phyloP scores from a whole-genome alignment of 1,140 invertebrate genomes.

The Ectropis grisescens region DNA sequence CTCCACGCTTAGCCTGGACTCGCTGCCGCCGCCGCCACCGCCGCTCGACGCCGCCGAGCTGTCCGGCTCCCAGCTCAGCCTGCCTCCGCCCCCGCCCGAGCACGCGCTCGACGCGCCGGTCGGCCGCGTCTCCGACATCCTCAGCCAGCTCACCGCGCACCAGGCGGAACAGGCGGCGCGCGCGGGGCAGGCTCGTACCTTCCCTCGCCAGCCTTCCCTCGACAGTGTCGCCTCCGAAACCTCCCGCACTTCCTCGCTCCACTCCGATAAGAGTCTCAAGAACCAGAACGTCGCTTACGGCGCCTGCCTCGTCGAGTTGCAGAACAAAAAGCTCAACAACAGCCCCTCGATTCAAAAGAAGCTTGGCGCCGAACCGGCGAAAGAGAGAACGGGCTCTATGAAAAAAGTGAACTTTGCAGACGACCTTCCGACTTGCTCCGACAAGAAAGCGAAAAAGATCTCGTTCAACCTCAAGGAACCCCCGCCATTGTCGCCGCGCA shows the following conservation, averaged over 20 bases:
- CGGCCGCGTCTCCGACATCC: slow-evolving; percentile 47
- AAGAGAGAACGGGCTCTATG: slow-evolving; percentile 42
- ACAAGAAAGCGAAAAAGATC: slow-evolving; percentile 49
- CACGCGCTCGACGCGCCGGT: slow-evolving; percentile 38
- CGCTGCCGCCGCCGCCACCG: slow-evolving; percentile 82
- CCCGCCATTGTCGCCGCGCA: slow-evolving; percentile 43
- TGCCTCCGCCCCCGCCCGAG: slow-evolving; percentile 77
- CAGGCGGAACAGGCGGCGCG: slow-evolving; percentile 42
- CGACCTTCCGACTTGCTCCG: slow-evolving; percentile 26
- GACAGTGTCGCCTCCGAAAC: slow-evolving; percentile 48
- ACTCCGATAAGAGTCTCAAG: slow-evolving; percentile 46
- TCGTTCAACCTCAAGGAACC: slow-evolving; percentile 43
- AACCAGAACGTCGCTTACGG: slow-evolving; percentile 41
- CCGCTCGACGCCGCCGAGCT: slow-evolving; percentile 74
- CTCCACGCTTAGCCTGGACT: slow-evolving; percentile 81
- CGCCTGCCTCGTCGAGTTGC: slow-evolving; percentile 48
- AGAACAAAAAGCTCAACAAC: slow-evolving; percentile 44
- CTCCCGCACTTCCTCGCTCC: slow-evolving; percentile 39
- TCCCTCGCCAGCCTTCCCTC: slow-evolving; percentile 45
- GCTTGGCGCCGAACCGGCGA: slow-evolving; percentile 21
- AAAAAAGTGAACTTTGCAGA: slow-evolving; percentile 57
- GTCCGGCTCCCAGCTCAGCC: slow-evolving; percentile 76
- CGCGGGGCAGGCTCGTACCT: slow-evolving; percentile 27
- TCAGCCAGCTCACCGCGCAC: slow-evolving; percentile 43
- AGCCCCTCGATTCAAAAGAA: slow-evolving; percentile 45